Conservation (phyloP, 2,888 invertebrate genomes). For the Linnaemya vulpina region DNA sequence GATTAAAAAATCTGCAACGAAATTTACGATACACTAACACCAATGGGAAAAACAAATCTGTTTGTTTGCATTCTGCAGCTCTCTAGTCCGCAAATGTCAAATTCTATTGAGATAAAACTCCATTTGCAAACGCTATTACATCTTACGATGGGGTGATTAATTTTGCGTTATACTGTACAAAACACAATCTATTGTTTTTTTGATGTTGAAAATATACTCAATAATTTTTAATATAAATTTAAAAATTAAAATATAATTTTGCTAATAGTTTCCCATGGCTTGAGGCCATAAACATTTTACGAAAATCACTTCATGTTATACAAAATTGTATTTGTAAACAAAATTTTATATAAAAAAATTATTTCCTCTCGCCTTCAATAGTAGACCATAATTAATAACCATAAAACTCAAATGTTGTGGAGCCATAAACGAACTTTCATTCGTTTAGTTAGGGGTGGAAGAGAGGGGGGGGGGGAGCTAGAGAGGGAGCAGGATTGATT, state of each 20-base stretch:
- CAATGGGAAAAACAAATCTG: too few species aligned
- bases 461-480: background rate
- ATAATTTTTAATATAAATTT: background rate
- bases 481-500: background rate
- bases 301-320: background rate
- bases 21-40: too few species aligned
- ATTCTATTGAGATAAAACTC: too few species aligned
- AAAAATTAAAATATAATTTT: background rate
- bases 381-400: slow-evolving; percentile 31
- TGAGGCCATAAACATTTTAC: background rate
- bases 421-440: slow-evolving; percentile 21
- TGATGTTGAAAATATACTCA: too few species aligned
- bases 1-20: too few species aligned
- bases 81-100: too few species aligned
- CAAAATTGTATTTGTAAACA: background rate
- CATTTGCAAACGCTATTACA: too few species aligned
- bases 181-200: too few species aligned
- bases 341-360: background rate
- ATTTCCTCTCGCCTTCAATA: background rate
- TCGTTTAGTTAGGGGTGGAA: background rate
- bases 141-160: too few species aligned
- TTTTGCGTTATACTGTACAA: too few species aligned
- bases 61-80: too few species aligned
- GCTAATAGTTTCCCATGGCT: background rate
- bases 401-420: slow-evolving; percentile 44